Evolutionary conservation across 2,797 vertebrate species (phyloP).

Genomic region (Choloepus didactylus): DNA sequence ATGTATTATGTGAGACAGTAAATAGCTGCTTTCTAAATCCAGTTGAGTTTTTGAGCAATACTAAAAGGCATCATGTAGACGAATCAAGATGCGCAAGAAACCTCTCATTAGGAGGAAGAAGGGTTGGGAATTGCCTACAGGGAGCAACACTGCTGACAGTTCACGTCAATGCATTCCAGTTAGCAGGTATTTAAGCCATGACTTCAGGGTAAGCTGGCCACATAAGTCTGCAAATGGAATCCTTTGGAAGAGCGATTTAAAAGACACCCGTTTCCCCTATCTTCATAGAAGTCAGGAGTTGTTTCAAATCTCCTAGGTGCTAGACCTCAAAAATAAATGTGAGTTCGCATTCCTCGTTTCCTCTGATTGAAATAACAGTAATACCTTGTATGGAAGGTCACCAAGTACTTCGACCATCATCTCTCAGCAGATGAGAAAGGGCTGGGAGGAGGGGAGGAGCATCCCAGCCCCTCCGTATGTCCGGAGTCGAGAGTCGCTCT

Average conservation of each 20-base stretch:
- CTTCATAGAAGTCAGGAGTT: slow-evolving; percentile 6
- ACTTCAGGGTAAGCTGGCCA: slow-evolving; percentile 5
- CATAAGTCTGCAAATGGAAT: background rate
- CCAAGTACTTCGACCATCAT: background rate
- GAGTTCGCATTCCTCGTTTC: background rate
- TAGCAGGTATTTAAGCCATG: slow-evolving; percentile 27
- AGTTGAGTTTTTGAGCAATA: slow-evolving; percentile 15
- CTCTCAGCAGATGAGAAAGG: background rate
- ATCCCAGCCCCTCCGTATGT: background rate
- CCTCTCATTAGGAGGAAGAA: background rate
- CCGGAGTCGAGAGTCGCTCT: background rate
- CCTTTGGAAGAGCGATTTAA: background rate
- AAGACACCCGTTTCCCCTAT: background rate
- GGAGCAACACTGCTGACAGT: background rate
- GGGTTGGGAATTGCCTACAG: background rate
- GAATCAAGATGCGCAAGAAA: slow-evolving; percentile 49
- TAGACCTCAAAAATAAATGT: slow-evolving; percentile 36
- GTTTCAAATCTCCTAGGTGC: background rate
- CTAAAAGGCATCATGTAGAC: background rate
- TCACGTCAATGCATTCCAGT: background rate
- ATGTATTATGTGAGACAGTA: background rate
- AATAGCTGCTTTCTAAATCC: slow-evolving; percentile 54
- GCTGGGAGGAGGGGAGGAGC: background rate
- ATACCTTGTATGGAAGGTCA: background rate
- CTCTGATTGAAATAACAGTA: background rate